Percentiles rank a stretch among this genome's conserved stretches.
These are phyloP conservation scores for Thrips palmi DNA, from an alignment of 1,140 invertebrate species.

Conservation along the genomic window DNA sequence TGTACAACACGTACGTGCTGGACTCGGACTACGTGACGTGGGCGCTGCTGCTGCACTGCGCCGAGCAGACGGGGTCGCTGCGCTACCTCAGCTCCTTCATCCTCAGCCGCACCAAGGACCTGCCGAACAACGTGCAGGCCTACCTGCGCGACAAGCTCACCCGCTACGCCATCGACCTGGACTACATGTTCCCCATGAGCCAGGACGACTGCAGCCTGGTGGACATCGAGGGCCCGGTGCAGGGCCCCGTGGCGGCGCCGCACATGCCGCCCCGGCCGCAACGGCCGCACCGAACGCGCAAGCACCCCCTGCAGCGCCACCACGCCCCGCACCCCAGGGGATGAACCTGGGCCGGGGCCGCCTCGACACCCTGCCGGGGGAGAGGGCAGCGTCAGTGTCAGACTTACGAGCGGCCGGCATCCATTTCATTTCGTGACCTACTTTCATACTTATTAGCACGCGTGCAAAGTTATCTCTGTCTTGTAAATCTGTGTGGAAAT, in stretches of 20 bases:
- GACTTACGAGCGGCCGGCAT: too few relatives aligned
- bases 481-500: too few relatives aligned
- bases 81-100: slow-evolving; percentile 70
- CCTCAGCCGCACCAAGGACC: slow-evolving; percentile 39
- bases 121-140: slow-evolving; percentile 39
- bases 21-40: slow-evolving; percentile 66
- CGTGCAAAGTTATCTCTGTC: too few relatives aligned
- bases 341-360: too few relatives aligned
- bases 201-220: slow-evolving; percentile 38
- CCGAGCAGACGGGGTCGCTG: slow-evolving; percentile 57
- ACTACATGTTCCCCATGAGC: slow-evolving; percentile 62
- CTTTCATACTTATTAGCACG: too few relatives aligned
- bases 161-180: slow-evolving; percentile 58
- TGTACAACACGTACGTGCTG: slow-evolving; percentile 71
- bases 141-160: slow-evolving; percentile 36
- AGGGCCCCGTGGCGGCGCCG: too few relatives aligned
- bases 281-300: background rate
- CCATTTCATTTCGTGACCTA: too few relatives aligned
- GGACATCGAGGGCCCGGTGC: slow-evolving; percentile 4
- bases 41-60: slow-evolving; percentile 66
- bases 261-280: slow-evolving; percentile 11
- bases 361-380: too few relatives aligned
- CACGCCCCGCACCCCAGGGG: too few relatives aligned
- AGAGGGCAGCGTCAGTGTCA: too few relatives aligned
- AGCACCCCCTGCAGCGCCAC: background rate